Base-by-base conservation (phyloP, 2,113 vertebrate genomes). In the Catharus minimus region DNA sequence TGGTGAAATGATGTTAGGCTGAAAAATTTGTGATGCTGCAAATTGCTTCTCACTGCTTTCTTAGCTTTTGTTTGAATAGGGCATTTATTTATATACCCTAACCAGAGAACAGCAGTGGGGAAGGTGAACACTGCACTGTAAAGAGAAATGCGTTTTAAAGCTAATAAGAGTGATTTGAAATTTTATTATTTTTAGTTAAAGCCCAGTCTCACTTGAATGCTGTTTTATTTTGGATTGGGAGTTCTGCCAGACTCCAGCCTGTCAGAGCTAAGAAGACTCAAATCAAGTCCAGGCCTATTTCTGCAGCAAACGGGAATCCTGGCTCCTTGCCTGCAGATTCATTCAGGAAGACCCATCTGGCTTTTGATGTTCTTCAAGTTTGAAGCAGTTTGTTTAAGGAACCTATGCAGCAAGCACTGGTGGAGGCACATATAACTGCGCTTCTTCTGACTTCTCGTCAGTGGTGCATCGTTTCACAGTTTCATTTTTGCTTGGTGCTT, bases 281-380 rank as follows among this genome's bases (percentile, higher is more conserved):
- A 97, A 97, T 97, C 97, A 97, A 97, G 97, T 95, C 96, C 96
- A 97, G 96, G 91, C 97, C 95, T 96, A 96, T 96, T 97, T 98
- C 97, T 96, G 82, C 95, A 96, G 96, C 90, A 86, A 95, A 95
- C 83, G 56, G 93, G 95, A 96, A 95, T 94, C 49, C 97, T 97
- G 97, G 95, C 96, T 95, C 33, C 64, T 83, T 96, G 97, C 97
- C 95, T 97, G 87, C 30, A 30, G 95, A 96, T 94, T 94, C 95
- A 94, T 96, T 97, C 96, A 97, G 94, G 78, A 92, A 88, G 89
- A 95, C 96, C 97, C 97, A 96, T 97, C 96, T 97, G 97, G 96
- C 96, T 98, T 97, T 96, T 96, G 96, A 97, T 97, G 97, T 95
- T 96, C 93, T 94, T 89, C 89, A 89, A 93, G 95, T 93, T 96